Conservation (phyloP, 1,140 invertebrate species). For the Hycleus cichorii region DNA sequence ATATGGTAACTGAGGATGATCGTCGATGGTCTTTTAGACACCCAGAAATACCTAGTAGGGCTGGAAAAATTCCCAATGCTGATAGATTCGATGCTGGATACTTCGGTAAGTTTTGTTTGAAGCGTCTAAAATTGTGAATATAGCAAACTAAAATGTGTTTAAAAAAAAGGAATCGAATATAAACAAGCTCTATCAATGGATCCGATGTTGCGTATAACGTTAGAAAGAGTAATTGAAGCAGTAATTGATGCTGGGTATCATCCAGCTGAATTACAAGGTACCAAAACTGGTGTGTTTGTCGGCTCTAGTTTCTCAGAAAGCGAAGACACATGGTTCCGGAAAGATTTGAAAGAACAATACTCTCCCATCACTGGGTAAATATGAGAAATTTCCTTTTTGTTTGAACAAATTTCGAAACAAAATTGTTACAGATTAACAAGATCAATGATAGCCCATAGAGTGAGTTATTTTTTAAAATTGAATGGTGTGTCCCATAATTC, state of each 20-base stretch:
- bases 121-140: no score
- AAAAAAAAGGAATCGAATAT: constrained; percentile 47
- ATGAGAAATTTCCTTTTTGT: neutral
- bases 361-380: neutral
- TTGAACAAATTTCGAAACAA: neutral
- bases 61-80: constrained; percentile 72
- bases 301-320: constrained; percentile 49
- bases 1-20: constrained; percentile 70
- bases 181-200: constrained; percentile 83
- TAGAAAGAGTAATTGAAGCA: constrained; percentile 80
- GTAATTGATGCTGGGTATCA: constrained; percentile 74
- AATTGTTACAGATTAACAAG: neutral
- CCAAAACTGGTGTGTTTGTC: constrained; percentile 71
- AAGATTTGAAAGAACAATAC: neutral
- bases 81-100: constrained; percentile 75
- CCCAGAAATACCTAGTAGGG: constrained; percentile 60
- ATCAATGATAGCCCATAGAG: constrained; percentile 74
- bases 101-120: constrained; percentile 48
- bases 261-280: constrained; percentile 52
- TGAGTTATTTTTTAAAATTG: constrained; percentile 67
- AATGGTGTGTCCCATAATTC: constrained; percentile 73
- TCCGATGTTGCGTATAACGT: constrained; percentile 73
- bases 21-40: constrained; percentile 64
- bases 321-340: neutral
- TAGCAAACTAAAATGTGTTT: no score